Base-by-base conservation (phyloP, 2,797 vertebrate species). In the Neosilurus mollespiculum region DNA sequence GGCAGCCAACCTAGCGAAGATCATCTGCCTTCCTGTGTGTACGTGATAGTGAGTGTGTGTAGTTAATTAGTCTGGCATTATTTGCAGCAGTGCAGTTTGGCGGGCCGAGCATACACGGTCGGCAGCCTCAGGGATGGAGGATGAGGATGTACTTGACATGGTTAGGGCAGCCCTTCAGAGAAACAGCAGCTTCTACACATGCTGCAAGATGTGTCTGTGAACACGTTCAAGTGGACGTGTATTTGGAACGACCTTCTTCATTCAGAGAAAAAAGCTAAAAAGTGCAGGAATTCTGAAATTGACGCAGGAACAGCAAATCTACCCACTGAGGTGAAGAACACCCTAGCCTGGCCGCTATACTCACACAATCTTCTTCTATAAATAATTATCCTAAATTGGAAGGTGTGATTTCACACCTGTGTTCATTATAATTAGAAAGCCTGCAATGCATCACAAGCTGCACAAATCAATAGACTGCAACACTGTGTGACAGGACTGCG, bases 131-230 rank as follows among this genome's bases (percentile, higher is more conserved):
- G 59, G 67, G 82, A 64, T 24, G 20, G 59, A 56, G 22, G 37
- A 83, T 62, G 76, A 83, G 62, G 83, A 84, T 80, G 67, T 10
- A 73, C 69, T 80, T 84, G 83, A 75, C 70, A 84, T 26, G 20
- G 22, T 16, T 59, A 84, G 69, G 82, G 59, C 69, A 80, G 69
- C 26, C n/a, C 82, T 84, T 84, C 26, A 80, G 43, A 79, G 43
- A 78, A 26, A 43, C 26, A 76, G 81, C 18, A 80, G 65, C 24
- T 53, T 66, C 16, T 20, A 18, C 12, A 1, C 64, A 61, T 22
- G 22, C n/a, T 9, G 54, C 22, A n/a, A 81, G 53, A 56, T 7
- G 22, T 61, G 81, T 83, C 72, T 22, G 22, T 83, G 62, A 53
- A 66, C 49, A 78, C 53, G 49, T n/a, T 15, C 43, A 30, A 30